Evolutionary conservation across 2,888 invertebrate genomes (phyloP), one percentile per base, ranked within the genome.

Genomic region (Torymus tubicola): DNA sequence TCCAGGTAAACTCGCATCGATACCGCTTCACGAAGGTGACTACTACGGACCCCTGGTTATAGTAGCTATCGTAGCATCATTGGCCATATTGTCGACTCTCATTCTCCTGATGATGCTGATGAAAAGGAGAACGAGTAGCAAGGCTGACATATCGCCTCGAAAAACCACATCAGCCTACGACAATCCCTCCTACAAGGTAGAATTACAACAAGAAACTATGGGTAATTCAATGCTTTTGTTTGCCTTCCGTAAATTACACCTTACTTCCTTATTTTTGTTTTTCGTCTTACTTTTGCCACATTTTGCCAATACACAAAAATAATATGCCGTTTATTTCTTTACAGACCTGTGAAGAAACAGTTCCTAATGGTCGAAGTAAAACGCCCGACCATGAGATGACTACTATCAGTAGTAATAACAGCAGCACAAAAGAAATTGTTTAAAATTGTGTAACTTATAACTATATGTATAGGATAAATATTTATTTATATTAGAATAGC

Each of bases 161-260:
- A 96, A 96, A 89, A 95, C 94, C 85, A 96, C 96, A 71, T 96
- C 96, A n/a, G 96, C 96, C 64, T 97, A 97, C 89, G 97, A 97
- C 91, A 97, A 97, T 92, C 97, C 97, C 65, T 96, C 97, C 87
- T 97, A 97, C 93, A 97, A 97, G 94, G 96, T 97, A 90, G 96
- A 96, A 92, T 94, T 96, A 91, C 96, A 96, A 92, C 96, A 96
- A 92, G 96, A 96, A 93, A 96, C 96, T 87, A 96, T 96, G 96
- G 96, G 96, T 96, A 93, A 92, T 89, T 89, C 83, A 86, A 83
- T 85, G 81, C 84, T 87, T 85, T 83, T 84, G 78, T 82, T 82
- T 83, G 83, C 75, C 63, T 67, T 58, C 50, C 21, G 42, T 52
- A 42, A 31, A 52, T 14, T 42, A 60, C 21, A 50, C 55, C 42